A percentile compares a stretch with the other conserved stretches of the same genome.
Conservation (phyloP, 2,113 vertebrate genomes). For the Elanoides forficatus region DNA sequence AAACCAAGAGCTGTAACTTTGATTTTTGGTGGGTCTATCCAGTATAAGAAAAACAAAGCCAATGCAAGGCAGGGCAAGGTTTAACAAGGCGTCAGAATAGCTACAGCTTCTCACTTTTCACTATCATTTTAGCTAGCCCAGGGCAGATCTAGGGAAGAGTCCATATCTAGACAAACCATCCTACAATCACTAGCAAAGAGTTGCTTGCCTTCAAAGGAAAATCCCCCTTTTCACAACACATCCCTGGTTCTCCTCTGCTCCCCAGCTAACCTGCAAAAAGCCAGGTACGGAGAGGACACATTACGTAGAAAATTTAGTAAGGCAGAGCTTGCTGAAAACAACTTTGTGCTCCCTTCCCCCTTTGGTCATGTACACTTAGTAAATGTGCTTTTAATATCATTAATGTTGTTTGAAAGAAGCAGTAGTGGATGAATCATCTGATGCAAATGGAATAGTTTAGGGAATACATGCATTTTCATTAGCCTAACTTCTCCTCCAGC, state of each 20-base stretch:
- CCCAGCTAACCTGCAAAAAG: background rate
- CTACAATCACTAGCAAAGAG: background rate
- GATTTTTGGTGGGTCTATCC: background rate
- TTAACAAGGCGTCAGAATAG: background rate
- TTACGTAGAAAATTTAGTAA: background rate
- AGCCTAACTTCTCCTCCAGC: constrained; percentile 40
- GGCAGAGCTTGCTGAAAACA: background rate
- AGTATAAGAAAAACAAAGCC: background rate
- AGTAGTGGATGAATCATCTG: constrained; percentile 48
- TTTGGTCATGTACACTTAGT: background rate
- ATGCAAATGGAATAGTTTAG: constrained; percentile 54
- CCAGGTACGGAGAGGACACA: background rate
- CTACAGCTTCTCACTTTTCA: background rate
- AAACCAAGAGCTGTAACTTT: background rate
- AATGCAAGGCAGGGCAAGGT: background rate
- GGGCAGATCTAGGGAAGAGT: background rate
- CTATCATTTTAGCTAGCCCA: background rate
- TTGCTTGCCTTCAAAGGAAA: background rate
- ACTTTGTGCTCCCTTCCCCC: background rate
- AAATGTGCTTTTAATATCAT: constrained; percentile 47
- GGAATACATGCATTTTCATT: constrained; percentile 64
- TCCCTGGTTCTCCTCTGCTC: background rate
- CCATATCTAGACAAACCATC: background rate
- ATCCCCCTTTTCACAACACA: too few species aligned
- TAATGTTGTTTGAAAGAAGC: constrained; percentile 34